Percentiles rank a stretch among this genome's conserved stretches.
Conservation (phyloP, 2,888 invertebrate species). For the Aporophyla nigra region DNA sequence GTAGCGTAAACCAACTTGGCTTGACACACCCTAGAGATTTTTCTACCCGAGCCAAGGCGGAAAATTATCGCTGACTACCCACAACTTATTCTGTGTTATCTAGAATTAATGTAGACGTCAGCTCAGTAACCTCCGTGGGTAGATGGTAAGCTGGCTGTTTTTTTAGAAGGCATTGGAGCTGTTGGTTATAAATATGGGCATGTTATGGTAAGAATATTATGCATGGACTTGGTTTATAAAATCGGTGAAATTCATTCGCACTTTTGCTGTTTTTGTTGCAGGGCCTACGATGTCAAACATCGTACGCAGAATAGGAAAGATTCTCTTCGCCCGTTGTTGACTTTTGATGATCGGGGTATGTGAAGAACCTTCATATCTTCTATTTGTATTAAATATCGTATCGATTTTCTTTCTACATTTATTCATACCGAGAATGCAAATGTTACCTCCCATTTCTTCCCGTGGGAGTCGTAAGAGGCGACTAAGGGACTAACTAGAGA, state of each 20-base stretch:
- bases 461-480: too few relatives aligned
- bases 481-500: too few relatives aligned
- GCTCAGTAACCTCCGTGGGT: slow-evolving; percentile 1
- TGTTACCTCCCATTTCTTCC: too few relatives aligned
- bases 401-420: neutral
- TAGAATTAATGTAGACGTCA: slow-evolving; percentile 51
- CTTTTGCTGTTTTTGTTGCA: neutral
- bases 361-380: neutral
- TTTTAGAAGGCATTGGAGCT: neutral
- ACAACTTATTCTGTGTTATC: slow-evolving; percentile 55
- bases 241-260: neutral
- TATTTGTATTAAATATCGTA: neutral
- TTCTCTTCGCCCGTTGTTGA: neutral
- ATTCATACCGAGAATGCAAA: neutral
- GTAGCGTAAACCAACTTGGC: slow-evolving; percentile 60
- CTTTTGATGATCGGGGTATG: neutral
- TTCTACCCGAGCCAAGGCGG: slow-evolving; percentile 48
- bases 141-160: neutral
- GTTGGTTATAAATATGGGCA: neutral
- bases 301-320: neutral
- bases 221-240: neutral
- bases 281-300: neutral
- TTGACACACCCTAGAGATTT: slow-evolving; percentile 68
- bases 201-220: neutral
- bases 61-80: slow-evolving; percentile 63